Percentiles rank a stretch among this genome's conserved stretches.
Evolutionary conservation across 2,888 invertebrate genomes (phyloP).

Genomic region (Nasonovia ribisnigri): DNA sequence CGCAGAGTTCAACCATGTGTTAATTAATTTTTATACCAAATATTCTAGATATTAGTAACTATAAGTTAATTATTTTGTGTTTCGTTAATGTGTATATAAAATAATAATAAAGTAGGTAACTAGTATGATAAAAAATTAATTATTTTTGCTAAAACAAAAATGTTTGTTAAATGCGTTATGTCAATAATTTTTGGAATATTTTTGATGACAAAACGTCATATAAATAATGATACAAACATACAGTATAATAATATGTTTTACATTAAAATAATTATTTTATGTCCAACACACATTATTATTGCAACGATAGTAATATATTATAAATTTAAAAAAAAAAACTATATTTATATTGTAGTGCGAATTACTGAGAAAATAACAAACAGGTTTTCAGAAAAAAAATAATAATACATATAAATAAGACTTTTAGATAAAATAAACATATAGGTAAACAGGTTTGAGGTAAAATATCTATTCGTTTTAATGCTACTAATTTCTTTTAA

Average conservation of each 20-base stretch:
- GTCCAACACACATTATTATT: background rate
- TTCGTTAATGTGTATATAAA: background rate
- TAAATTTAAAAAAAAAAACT: background rate
- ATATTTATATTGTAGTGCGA: background rate
- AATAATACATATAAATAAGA: background rate
- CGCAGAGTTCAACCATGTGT: background rate
- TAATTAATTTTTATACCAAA: background rate
- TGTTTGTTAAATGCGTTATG: background rate
- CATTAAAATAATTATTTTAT: background rate
- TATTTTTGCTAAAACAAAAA: background rate
- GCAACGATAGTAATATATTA: background rate
- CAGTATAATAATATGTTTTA: too few relatives aligned
- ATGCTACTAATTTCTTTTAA: background rate
- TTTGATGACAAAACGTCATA: background rate
- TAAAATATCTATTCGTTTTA: background rate
- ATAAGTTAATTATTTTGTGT: background rate
- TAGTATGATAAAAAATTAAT: background rate
- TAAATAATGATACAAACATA: background rate
- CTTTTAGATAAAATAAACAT: conserved; percentile 13
- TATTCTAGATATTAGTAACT: background rate
- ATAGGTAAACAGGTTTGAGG: background rate
- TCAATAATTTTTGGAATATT: background rate
- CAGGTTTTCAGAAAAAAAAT: conserved; percentile 8
- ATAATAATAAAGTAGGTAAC: background rate
- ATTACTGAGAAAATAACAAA: background rate